phyloP scores from a whole-genome alignment of 2,113 vertebrate species.

The Ancistrus triradiatus region DNA sequence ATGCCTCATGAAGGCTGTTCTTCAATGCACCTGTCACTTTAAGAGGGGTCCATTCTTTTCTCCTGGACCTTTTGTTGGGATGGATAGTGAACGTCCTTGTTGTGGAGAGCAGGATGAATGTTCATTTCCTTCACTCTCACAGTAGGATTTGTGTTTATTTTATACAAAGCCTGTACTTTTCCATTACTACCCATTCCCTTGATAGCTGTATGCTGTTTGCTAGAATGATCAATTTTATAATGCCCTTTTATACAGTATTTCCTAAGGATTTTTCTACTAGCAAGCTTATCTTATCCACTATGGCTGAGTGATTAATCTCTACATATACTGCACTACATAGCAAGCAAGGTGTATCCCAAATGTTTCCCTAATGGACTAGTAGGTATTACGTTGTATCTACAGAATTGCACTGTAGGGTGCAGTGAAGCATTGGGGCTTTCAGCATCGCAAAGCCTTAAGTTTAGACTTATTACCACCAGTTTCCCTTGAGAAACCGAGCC shows the following conservation, averaged over 20 bases:
- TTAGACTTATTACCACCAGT: constrained; percentile 6
- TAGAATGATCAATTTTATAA: too few relatives aligned
- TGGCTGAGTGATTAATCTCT: too few relatives aligned
- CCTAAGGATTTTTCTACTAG: too few relatives aligned
- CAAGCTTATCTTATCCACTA: too few relatives aligned
- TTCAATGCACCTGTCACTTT: not conserved
- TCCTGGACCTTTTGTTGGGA: not conserved
- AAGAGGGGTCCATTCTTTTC: not conserved
- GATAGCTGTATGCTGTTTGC: too few relatives aligned
- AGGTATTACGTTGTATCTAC: not conserved
- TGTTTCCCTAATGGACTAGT: not conserved
- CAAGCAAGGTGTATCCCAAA: too few relatives aligned
- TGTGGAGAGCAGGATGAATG: constrained; percentile 6
- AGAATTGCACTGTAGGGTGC: not conserved
- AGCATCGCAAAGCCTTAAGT: constrained; percentile 13
- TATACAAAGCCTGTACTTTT: too few relatives aligned
- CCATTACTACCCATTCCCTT: too few relatives aligned
- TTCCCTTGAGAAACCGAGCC: constrained; percentile 26
- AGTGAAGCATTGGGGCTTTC: not conserved
- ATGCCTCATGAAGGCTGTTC: constrained; percentile 1
- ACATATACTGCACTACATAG: too few relatives aligned
- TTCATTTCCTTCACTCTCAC: too few relatives aligned
- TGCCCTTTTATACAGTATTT: too few relatives aligned
- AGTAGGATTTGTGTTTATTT: too few relatives aligned
- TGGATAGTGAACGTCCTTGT: not conserved